Evolutionary conservation across 2,113 vertebrate species (phyloP).

Genomic region (Albula goreensis): DNA sequence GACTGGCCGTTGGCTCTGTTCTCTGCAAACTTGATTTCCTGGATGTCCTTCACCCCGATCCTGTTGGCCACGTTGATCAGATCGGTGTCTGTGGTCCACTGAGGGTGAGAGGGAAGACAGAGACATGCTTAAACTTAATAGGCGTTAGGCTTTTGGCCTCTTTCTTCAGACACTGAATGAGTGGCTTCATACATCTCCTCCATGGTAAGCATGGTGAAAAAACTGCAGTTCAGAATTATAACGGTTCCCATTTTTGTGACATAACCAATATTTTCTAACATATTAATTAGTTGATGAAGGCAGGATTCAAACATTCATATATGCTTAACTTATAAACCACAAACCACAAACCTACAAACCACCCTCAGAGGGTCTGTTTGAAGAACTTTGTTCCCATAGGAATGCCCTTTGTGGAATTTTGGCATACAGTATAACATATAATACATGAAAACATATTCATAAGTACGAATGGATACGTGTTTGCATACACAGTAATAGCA

Average conservation of each 20-base stretch:
- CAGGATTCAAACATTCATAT: too few species aligned
- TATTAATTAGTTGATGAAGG: too few species aligned
- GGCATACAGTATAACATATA: too few species aligned
- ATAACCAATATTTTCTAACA: background rate
- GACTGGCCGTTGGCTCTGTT: conserved; percentile 92
- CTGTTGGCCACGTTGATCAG: conserved; percentile 77
- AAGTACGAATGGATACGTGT: too few species aligned
- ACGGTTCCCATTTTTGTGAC: background rate
- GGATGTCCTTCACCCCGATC: conserved; percentile 83
- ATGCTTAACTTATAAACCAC: too few species aligned
- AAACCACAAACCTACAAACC: too few species aligned
- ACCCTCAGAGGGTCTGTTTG: too few species aligned
- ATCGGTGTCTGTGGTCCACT: conserved; percentile 95
- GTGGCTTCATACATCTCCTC: background rate
- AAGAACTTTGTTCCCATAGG: too few species aligned
- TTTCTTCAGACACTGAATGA: background rate
- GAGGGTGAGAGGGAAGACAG: conserved; percentile 31
- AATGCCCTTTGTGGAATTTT: too few species aligned
- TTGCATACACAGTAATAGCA: too few species aligned
- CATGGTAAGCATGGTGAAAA: background rate
- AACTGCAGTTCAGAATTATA: background rate
- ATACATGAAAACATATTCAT: too few species aligned
- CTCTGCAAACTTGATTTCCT: conserved; percentile 90
- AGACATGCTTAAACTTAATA: background rate
- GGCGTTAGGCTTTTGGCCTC: background rate